These are phyloP conservation scores for Pygoscelis antarcticus DNA, from an alignment of 2,113 vertebrate genomes.

Conservation along the genomic window DNA sequence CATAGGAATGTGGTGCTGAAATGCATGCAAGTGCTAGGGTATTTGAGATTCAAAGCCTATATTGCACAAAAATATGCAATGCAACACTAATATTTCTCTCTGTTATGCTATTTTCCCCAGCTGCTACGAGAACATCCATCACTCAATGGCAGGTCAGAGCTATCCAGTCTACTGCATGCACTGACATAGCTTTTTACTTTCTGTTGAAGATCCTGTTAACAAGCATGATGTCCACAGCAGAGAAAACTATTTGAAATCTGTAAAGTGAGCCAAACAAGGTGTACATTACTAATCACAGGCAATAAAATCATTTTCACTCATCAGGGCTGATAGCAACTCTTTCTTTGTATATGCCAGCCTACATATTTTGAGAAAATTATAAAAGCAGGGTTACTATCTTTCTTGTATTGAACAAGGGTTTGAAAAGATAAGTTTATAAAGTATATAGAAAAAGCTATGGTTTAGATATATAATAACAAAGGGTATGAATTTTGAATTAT, in stretches of 20 bases:
- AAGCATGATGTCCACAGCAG: background rate
- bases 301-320: background rate
- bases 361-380: background rate
- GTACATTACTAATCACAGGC: background rate
- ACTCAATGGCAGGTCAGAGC: conserved; percentile 31
- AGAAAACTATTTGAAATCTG: background rate
- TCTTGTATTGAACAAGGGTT: background rate
- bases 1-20: background rate
- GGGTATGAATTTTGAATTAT: background rate
- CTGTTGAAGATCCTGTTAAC: conserved; percentile 17
- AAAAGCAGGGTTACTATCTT: background rate
- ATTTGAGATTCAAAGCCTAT: background rate
- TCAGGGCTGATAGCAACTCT: background rate
- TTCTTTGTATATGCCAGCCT: background rate
- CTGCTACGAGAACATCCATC: conserved; percentile 22
- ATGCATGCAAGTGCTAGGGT: background rate
- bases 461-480: background rate
- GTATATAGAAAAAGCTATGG: background rate
- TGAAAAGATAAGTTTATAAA: background rate
- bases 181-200: conserved; percentile 1
- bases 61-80: conserved; percentile 47
- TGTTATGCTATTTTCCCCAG: conserved; percentile 32
- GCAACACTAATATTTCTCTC: conserved; percentile 35
- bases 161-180: conserved; percentile 20
- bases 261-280: background rate